These are phyloP conservation scores for Alces alces DNA, from an alignment of 2,113 vertebrate genomes.

Conservation along the genomic window DNA sequence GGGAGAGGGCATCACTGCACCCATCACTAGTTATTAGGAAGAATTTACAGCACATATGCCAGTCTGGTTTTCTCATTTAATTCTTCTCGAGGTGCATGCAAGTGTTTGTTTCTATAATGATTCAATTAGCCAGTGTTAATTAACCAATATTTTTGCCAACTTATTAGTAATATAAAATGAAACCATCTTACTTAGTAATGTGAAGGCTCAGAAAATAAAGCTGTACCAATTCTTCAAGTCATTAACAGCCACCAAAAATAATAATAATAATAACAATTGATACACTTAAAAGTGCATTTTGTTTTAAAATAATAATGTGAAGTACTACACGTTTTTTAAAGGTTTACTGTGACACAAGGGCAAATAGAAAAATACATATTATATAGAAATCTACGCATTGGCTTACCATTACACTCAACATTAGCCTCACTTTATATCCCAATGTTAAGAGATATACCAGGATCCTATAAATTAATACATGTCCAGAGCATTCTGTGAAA, in stretches of 20 bases:
- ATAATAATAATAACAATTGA: not conserved
- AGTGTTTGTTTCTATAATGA: conserved; percentile 12
- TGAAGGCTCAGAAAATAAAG: not conserved
- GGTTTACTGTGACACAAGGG: not conserved
- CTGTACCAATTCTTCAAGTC: not conserved
- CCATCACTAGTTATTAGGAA: not conserved
- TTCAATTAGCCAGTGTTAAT: conserved; percentile 42
- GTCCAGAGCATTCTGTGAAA: not conserved
- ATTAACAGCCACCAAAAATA: not conserved
- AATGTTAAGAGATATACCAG: not conserved
- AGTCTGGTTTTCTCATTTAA: not conserved
- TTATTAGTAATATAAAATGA: conserved; percentile 39
- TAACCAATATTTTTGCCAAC: conserved; percentile 39
- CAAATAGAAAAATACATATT: not conserved
- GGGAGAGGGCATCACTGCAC: not conserved
- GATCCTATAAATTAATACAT: not conserved
- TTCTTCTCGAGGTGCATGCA: not conserved
- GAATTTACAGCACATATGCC: not conserved
- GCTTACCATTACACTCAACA: not conserved
- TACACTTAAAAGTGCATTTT: not conserved
- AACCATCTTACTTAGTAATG: conserved; percentile 25
- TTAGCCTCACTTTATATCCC: not conserved
- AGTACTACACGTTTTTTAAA: not conserved
- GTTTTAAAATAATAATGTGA: conserved; percentile 30
- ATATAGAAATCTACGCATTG: not conserved